phyloP scores from a whole-genome alignment of 1,140 invertebrate genomes.

The Lucilia cuprina region DNA sequence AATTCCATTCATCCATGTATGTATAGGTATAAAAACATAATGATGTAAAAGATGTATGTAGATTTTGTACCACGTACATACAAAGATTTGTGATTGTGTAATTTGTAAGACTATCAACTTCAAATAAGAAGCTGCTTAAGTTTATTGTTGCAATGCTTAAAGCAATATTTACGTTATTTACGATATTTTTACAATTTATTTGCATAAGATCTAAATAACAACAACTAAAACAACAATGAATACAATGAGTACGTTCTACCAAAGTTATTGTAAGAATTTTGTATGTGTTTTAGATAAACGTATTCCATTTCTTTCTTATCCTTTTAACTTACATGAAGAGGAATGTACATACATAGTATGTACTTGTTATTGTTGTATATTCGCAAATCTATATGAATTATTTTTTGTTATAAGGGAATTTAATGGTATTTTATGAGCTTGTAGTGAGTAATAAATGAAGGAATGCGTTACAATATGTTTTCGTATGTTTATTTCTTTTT shows the following conservation, averaged over 20 bases:
- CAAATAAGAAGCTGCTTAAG: slow-evolving; percentile 22
- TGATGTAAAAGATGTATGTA: not conserved
- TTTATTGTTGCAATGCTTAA: slow-evolving; percentile 23
- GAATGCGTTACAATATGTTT: not conserved
- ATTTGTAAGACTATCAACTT: slow-evolving; percentile 25
- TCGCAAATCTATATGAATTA: not conserved
- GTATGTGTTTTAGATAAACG: too few relatives aligned
- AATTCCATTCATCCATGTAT: not conserved
- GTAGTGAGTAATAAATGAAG: not conserved
- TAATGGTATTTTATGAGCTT: not conserved
- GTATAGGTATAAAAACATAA: not conserved
- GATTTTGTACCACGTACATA: not conserved
- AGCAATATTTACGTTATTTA: slow-evolving; percentile 30
- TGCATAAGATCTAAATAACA: slow-evolving; percentile 15
- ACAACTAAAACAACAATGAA: not conserved
- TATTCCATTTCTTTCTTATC: too few relatives aligned
- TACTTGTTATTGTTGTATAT: too few relatives aligned
- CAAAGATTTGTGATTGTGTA: slow-evolving; percentile 11
- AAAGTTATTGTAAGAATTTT: too few relatives aligned
- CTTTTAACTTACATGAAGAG: too few relatives aligned
- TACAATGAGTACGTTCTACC: not conserved
- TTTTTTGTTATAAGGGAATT: not conserved
- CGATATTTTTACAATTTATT: slow-evolving; percentile 19
- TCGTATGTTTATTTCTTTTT: not conserved
- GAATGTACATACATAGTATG: too few relatives aligned